Evolutionary conservation across 2,888 invertebrate genomes (phyloP).

Genomic region (Callinectes sapidus): DNA sequence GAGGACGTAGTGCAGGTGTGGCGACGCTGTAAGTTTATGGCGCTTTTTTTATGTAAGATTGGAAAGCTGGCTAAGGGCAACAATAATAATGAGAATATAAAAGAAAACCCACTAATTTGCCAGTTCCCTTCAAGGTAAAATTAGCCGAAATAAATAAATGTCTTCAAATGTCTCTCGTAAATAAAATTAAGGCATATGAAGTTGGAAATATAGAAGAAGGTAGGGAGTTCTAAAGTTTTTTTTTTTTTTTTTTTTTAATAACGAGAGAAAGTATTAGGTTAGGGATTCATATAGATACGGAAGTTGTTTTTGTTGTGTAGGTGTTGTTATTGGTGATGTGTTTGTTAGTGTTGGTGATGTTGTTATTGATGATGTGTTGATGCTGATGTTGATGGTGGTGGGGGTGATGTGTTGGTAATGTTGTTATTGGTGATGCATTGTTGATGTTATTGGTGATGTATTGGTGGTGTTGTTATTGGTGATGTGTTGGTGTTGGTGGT

Average conservation of each 20-base stretch:
- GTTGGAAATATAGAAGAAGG: no score
- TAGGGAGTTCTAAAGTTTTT: no score
- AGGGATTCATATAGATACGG: background rate
- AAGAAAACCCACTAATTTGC: no score
- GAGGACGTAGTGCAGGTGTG: background rate
- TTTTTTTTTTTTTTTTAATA: background rate
- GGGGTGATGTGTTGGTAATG: background rate
- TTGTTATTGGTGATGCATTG: background rate
- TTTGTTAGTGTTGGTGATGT: background rate
- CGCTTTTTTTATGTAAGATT: background rate
- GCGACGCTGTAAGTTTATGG: slow-evolving; percentile 21
- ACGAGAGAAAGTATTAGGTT: background rate
- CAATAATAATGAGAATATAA: no score
- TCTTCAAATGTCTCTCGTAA: no score
- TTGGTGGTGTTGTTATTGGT: background rate
- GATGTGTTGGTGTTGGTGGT: background rate
- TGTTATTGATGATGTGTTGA: background rate
- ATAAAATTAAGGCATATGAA: no score
- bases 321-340: background rate
- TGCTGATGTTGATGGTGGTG: background rate
- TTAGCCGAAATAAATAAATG: no score
- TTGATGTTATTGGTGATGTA: no score
- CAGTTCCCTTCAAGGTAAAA: no score
- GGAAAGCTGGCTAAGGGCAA: no score
- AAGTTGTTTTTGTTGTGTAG: background rate